phyloP scores from a whole-genome alignment of 2,113 vertebrate genomes.

The Vulpes vulpes region DNA sequence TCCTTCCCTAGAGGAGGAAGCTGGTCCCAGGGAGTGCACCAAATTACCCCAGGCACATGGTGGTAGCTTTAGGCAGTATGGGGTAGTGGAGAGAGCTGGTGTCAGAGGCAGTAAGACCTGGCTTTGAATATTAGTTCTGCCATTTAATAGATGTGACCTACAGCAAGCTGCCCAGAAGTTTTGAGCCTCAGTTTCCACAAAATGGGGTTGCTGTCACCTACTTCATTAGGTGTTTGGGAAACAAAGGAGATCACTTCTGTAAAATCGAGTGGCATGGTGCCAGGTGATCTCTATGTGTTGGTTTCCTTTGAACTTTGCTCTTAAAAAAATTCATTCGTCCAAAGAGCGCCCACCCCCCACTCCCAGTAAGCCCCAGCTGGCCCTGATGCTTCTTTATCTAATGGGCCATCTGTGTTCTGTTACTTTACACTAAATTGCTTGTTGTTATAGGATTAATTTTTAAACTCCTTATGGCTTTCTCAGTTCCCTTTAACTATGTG shows the following conservation, averaged over 20 bases:
- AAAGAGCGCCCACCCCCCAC: neutral
- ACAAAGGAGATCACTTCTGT: neutral
- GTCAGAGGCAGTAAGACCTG: neutral
- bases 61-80: neutral
- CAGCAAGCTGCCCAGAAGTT: neutral
- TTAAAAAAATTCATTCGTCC: constrained; percentile 15
- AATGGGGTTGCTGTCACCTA: neutral
- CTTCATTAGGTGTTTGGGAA: neutral
- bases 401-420: neutral
- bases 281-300: neutral
- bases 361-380: neutral
- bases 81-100: neutral
- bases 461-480: constrained; percentile 38
- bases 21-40: neutral
- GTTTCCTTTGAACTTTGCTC: constrained; percentile 6
- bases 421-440: constrained; percentile 48
- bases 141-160: accelerated
- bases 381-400: neutral
- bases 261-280: neutral
- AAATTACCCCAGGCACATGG: neutral
- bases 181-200: neutral
- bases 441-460: constrained; percentile 46
- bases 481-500: neutral
- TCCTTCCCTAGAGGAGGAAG: neutral
- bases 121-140: constrained; percentile 41